Evolutionary conservation across 2,113 vertebrate species (phyloP).

Genomic region (Tragelaphus imberbis): DNA sequence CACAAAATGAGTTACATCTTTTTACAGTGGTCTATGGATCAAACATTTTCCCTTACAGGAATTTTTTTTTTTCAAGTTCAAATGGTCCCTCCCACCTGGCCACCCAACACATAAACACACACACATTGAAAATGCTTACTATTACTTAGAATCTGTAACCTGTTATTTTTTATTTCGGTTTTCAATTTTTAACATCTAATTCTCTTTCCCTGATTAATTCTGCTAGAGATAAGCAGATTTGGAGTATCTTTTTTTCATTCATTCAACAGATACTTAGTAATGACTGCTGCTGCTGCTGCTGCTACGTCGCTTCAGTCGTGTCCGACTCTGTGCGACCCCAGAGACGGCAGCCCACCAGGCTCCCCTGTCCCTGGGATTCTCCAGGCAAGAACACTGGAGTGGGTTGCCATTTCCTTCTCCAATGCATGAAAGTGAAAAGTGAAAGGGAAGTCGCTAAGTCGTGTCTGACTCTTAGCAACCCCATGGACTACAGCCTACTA

Average conservation of each 20-base stretch:
- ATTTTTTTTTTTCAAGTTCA: neutral
- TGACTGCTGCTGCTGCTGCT: no score
- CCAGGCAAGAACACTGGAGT: no score
- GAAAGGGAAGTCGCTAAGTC: no score
- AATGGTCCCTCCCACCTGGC: neutral
- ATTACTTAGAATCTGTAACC: neutral
- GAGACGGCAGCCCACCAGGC: no score
- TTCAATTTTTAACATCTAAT: neutral
- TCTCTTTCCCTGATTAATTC: neutral
- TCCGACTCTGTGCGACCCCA: no score
- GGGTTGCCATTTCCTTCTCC: no score
- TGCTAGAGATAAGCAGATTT: neutral
- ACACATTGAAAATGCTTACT: neutral
- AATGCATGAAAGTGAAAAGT: no score
- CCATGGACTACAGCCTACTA: no score
- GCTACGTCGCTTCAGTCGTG: no score
- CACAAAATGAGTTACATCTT: neutral
- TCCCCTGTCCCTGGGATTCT: no score
- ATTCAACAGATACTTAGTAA: neutral
- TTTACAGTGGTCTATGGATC: neutral
- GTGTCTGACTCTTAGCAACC: no score
- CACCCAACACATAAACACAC: fast-evolving
- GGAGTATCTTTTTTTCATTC: neutral
- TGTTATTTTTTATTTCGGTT: neutral
- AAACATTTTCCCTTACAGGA: neutral